Percentiles rank a stretch among this genome's conserved stretches.
These are phyloP conservation scores for Brachionus koreanus DNA, from an alignment of 1,140 invertebrate species.

Conservation along the genomic window DNA sequence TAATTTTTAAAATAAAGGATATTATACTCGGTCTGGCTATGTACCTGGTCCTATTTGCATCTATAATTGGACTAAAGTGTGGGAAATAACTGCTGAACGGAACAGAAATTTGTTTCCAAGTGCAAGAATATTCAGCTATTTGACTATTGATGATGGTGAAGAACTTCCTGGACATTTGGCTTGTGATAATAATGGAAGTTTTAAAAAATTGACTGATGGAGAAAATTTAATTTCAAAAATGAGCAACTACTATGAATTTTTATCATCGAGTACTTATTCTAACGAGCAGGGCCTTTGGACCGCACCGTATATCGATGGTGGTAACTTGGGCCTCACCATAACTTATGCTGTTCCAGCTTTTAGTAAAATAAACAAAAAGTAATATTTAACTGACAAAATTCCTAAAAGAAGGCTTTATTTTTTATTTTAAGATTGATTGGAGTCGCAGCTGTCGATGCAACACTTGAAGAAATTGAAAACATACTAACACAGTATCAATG, in stretches of 20 bases:
- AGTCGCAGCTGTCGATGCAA: conserved; percentile 59
- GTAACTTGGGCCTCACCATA: conserved; percentile 58
- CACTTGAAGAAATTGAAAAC: conserved; percentile 60
- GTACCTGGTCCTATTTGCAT: conserved; percentile 60
- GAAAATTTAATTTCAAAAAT: conserved; percentile 60
- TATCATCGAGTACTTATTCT: conserved; percentile 55
- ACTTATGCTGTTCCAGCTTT: conserved; percentile 58
- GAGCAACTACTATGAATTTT: conserved; percentile 59
- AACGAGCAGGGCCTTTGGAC: conserved; percentile 56
- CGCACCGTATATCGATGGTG: conserved; percentile 58
- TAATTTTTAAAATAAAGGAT: conserved; percentile 48
- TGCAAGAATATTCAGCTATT: conserved; percentile 59
- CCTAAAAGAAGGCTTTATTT: not conserved
- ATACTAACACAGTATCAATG: conserved; percentile 58
- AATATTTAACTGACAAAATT: not conserved
- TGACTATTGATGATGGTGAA: conserved; percentile 59
- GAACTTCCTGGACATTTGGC: conserved; percentile 56
- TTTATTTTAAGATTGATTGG: conserved; percentile 54
- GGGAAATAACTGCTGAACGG: conserved; percentile 52
- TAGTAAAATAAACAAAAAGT: conserved; percentile 53
- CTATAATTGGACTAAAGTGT: conserved; percentile 60
- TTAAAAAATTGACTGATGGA: conserved; percentile 55
- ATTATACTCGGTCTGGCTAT: conserved; percentile 60
- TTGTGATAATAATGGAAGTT: conserved; percentile 51
- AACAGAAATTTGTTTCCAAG: conserved; percentile 51